Evolutionary conservation across 2,113 vertebrate species (phyloP).

Genomic region (Conger conger): DNA sequence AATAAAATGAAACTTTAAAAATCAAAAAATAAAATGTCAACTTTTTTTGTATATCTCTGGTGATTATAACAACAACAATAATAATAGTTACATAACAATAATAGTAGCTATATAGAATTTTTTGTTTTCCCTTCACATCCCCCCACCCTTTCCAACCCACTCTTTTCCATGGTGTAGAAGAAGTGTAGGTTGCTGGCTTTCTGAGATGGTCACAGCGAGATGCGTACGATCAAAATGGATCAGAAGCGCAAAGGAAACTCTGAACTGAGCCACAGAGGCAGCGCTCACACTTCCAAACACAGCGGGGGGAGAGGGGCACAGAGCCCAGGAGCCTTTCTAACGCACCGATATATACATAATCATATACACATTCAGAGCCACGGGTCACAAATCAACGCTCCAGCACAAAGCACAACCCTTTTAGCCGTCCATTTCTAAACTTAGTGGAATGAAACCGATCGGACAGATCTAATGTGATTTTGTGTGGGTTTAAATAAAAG

Average conservation of each 20-base stretch:
- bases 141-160: neutral
- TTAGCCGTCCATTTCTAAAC: neutral
- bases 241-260: constrained; percentile 15
- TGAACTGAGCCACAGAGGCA: constrained; percentile 15
- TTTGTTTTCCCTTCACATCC: neutral
- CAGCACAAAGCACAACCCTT: neutral
- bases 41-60: constrained; percentile 30
- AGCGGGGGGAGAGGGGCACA: neutral
- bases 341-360: constrained; percentile 22
- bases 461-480: neutral
- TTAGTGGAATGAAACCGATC: neutral
- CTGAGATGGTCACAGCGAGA: neutral
- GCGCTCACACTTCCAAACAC: neutral
- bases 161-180: neutral
- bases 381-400: neutral
- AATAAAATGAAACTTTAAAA: constrained; percentile 29
- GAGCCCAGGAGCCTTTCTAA: neutral
- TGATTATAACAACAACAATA: constrained; percentile 25
- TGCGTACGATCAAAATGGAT: constrained; percentile 7
- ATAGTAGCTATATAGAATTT: constrained; percentile 20
- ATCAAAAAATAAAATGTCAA: constrained; percentile 32
- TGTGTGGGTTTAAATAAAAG: neutral
- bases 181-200: neutral
- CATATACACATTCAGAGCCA: constrained; percentile 20
- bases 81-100: constrained; percentile 31